Evolutionary conservation across 1,140 invertebrate species (phyloP), one percentile per base, ranked within the genome.

Genomic region (Drosophila ogumai): DNA sequence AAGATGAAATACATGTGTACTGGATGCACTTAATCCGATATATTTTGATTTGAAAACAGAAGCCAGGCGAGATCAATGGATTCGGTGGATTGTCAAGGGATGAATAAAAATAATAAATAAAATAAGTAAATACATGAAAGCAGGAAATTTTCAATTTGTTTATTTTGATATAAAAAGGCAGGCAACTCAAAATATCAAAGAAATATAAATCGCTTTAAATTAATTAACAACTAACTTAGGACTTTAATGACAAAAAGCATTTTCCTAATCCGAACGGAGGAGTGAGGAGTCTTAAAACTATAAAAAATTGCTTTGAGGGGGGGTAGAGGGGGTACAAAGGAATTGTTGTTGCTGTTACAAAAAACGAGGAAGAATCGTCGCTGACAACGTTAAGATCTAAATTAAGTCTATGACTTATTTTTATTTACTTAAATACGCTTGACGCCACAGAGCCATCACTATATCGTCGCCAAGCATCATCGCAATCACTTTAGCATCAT

Each of bases 401-500:
- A 79, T 79, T 79, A 79, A 79, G 78, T 90, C 84, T 88, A 88
- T 79, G 85, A 88, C 86, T 86, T 88, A 90, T 75, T 88, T 75
- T 88, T 63, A 90, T 73, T 90, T 90, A 90, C 61, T 78, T 86
- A 78, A 77, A 79, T 86, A 77, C 76, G 60, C 75, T 84, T 88
- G 82, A 86, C 84, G 74, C 79, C 80, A 81, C 52, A 81, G 44
- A 84, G 81, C 78, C 52, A 75, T 64, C 61, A 43, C 54, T 43
- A 64, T 66, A 13, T 31, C 49, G 71, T 72, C 72, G 82, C 75
- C 81, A 88, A 90, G 66, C 66, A 69, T 69, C 63, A 81, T 79
- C 68, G 69, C 71, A 81, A 86, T 86, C 85, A 90, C 85, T 90
- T 85, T 90, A 84, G 79, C 81, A 90, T 90, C 86, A 73, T 90